A percentile compares a stretch with the other conserved stretches of the same genome.
These are phyloP conservation scores for Spheniscus mendiculus DNA, from an alignment of 2,113 vertebrate genomes.

Conservation along the genomic window DNA sequence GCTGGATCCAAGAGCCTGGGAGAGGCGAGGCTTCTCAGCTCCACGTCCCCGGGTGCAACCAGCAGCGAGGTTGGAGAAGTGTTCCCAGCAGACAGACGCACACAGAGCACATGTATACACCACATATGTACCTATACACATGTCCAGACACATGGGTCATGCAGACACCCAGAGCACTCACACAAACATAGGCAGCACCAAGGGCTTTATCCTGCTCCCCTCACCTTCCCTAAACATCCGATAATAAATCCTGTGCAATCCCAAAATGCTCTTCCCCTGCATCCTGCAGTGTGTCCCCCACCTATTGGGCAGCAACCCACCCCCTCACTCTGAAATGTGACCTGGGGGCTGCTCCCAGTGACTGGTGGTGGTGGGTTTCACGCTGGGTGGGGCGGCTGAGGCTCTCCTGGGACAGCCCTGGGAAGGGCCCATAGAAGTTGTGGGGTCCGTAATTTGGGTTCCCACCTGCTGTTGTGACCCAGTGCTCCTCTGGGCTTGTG, in stretches of 20 bases:
- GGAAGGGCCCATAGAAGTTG: neutral
- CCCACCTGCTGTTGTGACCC: neutral
- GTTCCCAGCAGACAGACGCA: neutral
- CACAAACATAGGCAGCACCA: neutral
- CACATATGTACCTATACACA: accelerated
- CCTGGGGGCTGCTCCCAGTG: neutral
- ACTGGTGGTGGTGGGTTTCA: neutral
- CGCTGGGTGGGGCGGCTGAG: accelerated
- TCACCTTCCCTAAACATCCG: neutral
- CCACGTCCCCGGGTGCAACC: accelerated
- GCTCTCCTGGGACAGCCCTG: neutral
- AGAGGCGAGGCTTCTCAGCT: neutral
- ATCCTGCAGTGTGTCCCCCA: neutral
- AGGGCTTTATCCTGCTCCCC: neutral
- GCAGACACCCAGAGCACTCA: neutral
- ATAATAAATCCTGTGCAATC: neutral
- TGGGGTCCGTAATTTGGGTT: neutral
- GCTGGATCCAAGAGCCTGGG: neutral
- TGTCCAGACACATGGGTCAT: neutral
- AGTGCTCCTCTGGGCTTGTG: neutral
- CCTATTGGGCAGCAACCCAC: neutral
- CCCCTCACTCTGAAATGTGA: neutral
- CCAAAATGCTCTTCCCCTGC: neutral
- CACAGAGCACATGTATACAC: neutral
- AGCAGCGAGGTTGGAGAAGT: neutral